Conservation (phyloP, 2,113 vertebrate genomes). For the Hypocryptadius cinnamomeus region DNA sequence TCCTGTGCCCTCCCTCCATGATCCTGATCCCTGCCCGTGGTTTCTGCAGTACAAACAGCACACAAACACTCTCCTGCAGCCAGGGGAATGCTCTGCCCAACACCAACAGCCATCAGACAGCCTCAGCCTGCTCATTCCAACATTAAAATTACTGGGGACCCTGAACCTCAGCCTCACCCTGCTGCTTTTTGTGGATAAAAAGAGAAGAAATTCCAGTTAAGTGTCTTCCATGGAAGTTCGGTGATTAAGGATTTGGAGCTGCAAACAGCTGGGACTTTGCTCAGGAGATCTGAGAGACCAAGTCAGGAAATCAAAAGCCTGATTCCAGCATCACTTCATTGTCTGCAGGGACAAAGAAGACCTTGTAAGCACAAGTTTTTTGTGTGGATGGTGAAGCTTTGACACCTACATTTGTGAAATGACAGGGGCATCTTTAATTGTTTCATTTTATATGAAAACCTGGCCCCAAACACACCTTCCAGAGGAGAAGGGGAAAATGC, state of each 20-base stretch:
- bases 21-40: fast-evolving
- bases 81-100: background rate
- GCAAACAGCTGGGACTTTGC: background rate
- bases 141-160: background rate
- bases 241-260: background rate
- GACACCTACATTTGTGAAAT: background rate
- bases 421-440: background rate
- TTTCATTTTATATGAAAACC: background rate
- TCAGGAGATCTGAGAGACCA: background rate
- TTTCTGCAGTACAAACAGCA: background rate
- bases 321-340: background rate
- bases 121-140: background rate
- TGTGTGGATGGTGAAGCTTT: background rate
- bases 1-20: fast-evolving
- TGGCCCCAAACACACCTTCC: background rate
- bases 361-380: fast-evolving
- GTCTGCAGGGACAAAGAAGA: background rate
- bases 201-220: background rate
- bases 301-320: background rate
- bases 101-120: fast-evolving
- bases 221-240: background rate
- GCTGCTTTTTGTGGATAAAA: background rate
- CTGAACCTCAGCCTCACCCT: background rate
- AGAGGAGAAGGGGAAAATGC: background rate
- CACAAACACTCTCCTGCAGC: background rate